Conservation (phyloP, 2,797 vertebrate species). For the Harpagifer antarcticus region DNA sequence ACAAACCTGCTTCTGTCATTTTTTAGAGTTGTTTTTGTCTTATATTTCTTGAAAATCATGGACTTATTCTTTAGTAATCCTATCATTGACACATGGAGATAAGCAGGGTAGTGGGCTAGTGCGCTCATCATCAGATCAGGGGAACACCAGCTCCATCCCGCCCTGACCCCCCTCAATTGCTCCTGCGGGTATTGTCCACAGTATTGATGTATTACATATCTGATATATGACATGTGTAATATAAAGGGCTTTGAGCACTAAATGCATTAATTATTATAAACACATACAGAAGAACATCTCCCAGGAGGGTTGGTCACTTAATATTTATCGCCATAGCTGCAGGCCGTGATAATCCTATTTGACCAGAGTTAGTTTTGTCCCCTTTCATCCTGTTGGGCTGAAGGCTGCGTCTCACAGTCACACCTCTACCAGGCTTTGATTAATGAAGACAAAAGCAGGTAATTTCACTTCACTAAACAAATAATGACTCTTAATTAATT, state of each 20-base stretch:
- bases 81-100: not conserved
- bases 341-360: not conserved
- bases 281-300: not conserved
- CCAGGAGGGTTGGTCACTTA: not conserved
- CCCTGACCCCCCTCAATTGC: no score
- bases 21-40: not conserved
- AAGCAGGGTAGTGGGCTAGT: not conserved
- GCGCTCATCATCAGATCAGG: no score
- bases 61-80: not conserved
- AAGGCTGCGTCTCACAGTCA: constrained; percentile 17
- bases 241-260: no score
- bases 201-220: no score
- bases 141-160: no score
- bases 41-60: not conserved
- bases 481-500: constrained; percentile 65
- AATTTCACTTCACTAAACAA: constrained; percentile 63
- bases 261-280: not conserved
- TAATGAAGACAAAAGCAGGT: constrained; percentile 58
- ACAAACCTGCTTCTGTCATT: not conserved
- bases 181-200: no score
- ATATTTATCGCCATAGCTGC: not conserved
- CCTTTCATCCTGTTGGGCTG: constrained; percentile 7
- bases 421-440: constrained; percentile 50
- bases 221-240: no score
- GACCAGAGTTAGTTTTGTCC: not conserved